Evolutionary conservation across 2,797 vertebrate species (phyloP).

Genomic region (Calcarius lapponicus): DNA sequence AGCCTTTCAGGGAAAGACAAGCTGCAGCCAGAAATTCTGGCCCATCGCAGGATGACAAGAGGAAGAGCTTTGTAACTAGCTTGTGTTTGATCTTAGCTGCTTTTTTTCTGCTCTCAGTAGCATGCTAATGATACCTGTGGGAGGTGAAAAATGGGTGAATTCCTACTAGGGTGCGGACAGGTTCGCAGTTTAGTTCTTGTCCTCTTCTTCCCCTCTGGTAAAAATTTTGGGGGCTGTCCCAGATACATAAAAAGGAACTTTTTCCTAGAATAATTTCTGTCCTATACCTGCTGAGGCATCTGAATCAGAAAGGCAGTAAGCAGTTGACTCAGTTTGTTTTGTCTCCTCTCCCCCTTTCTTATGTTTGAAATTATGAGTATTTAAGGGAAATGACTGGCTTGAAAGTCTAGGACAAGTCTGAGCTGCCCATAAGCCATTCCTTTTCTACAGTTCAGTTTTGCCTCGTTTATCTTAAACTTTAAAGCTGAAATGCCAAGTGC

Average conservation of each 20-base stretch:
- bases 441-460: neutral
- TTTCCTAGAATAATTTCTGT: slow-evolving; percentile 47
- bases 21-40: slow-evolving; percentile 52
- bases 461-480: neutral
- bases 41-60: neutral
- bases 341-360: slow-evolving; percentile 39
- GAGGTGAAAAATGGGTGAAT: slow-evolving; percentile 62
- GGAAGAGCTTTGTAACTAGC: slow-evolving; percentile 55
- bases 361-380: slow-evolving; percentile 46
- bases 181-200: slow-evolving; percentile 48
- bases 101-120: slow-evolving; percentile 46
- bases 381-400: slow-evolving; percentile 52
- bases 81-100: slow-evolving; percentile 53
- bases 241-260: slow-evolving; percentile 51
- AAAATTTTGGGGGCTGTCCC: slow-evolving; percentile 58
- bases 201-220: slow-evolving; percentile 50
- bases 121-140: slow-evolving; percentile 65
- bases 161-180: slow-evolving; percentile 49
- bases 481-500: neutral
- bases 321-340: slow-evolving; percentile 62
- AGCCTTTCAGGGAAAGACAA: slow-evolving; percentile 2
- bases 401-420: slow-evolving; percentile 25
- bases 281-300: slow-evolving; percentile 35
- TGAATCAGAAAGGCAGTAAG: slow-evolving; percentile 63
- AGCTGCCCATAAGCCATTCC: slow-evolving; percentile 32